Evolutionary conservation across 1,140 invertebrate species (phyloP), one percentile per base, ranked within the genome.

Genomic region (Marisa cornuarietis): DNA sequence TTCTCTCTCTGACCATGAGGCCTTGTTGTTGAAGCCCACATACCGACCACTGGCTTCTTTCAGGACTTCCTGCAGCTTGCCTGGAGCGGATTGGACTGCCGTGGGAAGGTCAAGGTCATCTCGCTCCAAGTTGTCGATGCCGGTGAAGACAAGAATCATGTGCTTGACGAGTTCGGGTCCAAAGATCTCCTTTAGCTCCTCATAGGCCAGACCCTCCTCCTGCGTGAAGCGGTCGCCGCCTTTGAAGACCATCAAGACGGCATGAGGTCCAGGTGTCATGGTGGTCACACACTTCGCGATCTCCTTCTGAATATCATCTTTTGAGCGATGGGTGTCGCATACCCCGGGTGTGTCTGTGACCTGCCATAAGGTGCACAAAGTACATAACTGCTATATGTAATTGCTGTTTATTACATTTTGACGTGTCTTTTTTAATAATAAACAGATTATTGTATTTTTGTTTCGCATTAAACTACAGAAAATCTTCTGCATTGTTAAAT

Each of bases 141-240:
- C 65, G 1, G 65, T 68, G 65, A 68, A 68, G 65, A 68, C 65
- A 1, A 68, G n/a, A 22, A 68, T 68, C 65, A 68, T 68, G 65
- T 24, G 26, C 22, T 31, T 68, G 65, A 31, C 26, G 14, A 68
- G 22, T 6, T 68, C 65, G 1, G 22, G n/a, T 18, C 65, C 65
- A 68, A 68, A 68, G 13, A 68, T 13, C 26, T 68, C n/a, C 65
- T 68, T 68, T 22, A 68, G 65, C 22, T 68, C 65, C 13, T 68
- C 65, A 3, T 68, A 68, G 10, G 65, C 65, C 65, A 7, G 65
- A 18, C 65, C 11, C 22, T 68, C 65, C 22, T 68, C 65, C 3
- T 13, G 13, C 22, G 65, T 68, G 65, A 68, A 68, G 26, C 65
- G 65, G 22, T 68, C 65, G n/a, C 65, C 65, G n/a, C n/a, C 65